Evolutionary conservation across 1,140 invertebrate species (phyloP).

Genomic region (Agrilus planipennis): DNA sequence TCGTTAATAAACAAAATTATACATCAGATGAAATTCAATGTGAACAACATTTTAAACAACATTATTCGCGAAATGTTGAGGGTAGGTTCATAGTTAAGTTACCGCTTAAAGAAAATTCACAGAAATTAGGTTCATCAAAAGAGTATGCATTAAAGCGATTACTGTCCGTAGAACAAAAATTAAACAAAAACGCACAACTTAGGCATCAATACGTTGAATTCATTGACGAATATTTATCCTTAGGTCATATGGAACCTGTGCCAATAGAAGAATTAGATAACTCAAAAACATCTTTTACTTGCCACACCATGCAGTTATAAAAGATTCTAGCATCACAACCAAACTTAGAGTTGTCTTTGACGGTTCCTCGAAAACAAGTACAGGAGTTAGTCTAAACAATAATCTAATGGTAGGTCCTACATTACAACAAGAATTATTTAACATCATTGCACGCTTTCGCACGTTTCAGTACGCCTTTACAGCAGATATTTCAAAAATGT

Average conservation of each 20-base stretch:
- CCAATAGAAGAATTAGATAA: not conserved
- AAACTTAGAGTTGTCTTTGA: slow-evolving; percentile 26
- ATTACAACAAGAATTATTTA: slow-evolving; percentile 12
- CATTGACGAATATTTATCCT: slow-evolving; percentile 24
- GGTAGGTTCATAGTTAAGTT: slow-evolving; percentile 20
- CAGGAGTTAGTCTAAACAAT: slow-evolving; percentile 18
- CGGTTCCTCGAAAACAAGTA: slow-evolving; percentile 16
- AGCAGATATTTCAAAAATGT: slow-evolving; percentile 22
- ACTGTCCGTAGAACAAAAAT: slow-evolving; percentile 14
- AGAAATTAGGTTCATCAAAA: slow-evolving; percentile 15
- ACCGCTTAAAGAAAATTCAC: slow-evolving; percentile 16
- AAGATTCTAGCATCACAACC: slow-evolving; percentile 17
- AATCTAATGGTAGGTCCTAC: slow-evolving; percentile 9
- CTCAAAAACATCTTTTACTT: slow-evolving; percentile 21
- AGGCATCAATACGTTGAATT: slow-evolving; percentile 21
- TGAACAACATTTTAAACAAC: slow-evolving; percentile 14
- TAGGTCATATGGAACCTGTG: slow-evolving; percentile 25
- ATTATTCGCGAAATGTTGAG: slow-evolving; percentile 9
- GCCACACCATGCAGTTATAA: slow-evolving; percentile 27
- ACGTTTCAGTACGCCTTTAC: slow-evolving; percentile 19
- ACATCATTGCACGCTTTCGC: slow-evolving; percentile 31
- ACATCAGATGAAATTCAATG: slow-evolving; percentile 5
- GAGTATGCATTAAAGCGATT: slow-evolving; percentile 17
- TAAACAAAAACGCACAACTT: slow-evolving; percentile 9
- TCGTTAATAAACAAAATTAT: not conserved